Evolutionary conservation across 2,797 vertebrate species (phyloP), one percentile per base, ranked within the genome.

Genomic region (Lemur catta): DNA sequence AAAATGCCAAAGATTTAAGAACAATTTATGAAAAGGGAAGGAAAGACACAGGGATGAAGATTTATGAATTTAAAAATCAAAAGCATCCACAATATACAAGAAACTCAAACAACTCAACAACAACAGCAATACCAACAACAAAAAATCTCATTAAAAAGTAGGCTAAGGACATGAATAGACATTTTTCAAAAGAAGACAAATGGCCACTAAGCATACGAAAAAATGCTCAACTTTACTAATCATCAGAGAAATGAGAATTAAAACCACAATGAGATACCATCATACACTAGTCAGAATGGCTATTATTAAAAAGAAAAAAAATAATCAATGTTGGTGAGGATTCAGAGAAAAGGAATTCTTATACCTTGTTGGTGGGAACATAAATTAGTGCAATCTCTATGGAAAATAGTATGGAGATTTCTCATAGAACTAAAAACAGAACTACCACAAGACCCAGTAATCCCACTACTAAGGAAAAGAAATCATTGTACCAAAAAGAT

Each of bases 1-100:
- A 10, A 35, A 84, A 22, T 80, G 46, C 15, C 57, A 90, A 80
- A 84, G n/a, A 33, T 38, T 84, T 87, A 38, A 91, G 48, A 88
- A 84, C n/a, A 80, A 63, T 59, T 81, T 30, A 33, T 41, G 57
- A 65, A 52, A 65, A n/a, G 1, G 2, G 26, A 71, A 18, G 10
- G 8, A 91, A 63, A 26, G 7, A 41, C 35, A 84, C 38, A 24
- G 2, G 50, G 18, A 75, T 46, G 3, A 92, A 84, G 65, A 76
- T 41, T 88, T 80, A 52, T 61, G 50, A 67, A 69, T 38, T 92
- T 50, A 89, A 93, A 79, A 71, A 86, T 90, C 81, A 67, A 92
- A 88, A 71, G 46, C 38, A 46, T 65, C 63, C 63, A 65, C 63
- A n/a, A 65, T 18, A 65, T 65, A 65, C 17, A 18, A 65, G 15